These are phyloP conservation scores for Disparrhopalites patrizii DNA, from an alignment of 2,888 invertebrate species.

Conservation along the genomic window DNA sequence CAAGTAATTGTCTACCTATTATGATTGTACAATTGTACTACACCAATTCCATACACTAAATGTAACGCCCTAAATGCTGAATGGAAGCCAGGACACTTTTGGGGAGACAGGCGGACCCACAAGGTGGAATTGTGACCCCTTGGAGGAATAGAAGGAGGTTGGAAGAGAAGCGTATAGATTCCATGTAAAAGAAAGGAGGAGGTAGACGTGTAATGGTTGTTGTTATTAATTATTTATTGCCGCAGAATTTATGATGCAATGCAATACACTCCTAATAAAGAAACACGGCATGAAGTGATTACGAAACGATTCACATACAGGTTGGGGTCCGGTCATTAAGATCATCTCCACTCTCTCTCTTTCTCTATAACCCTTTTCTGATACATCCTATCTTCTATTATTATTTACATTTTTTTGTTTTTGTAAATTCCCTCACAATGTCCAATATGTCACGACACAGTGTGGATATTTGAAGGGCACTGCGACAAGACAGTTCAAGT, in stretches of 20 bases:
- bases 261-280: constrained; percentile 23
- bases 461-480: too few relatives aligned
- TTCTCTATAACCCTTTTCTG: background rate
- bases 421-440: too few relatives aligned
- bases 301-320: constrained; percentile 25
- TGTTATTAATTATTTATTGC: constrained; percentile 26
- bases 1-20: too few relatives aligned
- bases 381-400: background rate
- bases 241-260: constrained; percentile 25
- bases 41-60: too few relatives aligned
- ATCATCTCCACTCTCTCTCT: background rate
- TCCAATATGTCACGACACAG: too few relatives aligned
- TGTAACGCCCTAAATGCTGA: too few relatives aligned
- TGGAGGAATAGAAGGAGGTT: background rate
- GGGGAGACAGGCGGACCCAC: background rate
- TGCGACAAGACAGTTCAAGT: too few relatives aligned
- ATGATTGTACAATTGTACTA: too few relatives aligned
- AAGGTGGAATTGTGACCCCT: background rate
- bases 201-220: constrained; percentile 1
- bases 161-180: background rate
- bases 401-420: background rate
- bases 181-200: background rate
- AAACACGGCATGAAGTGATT: constrained; percentile 32
- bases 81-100: background rate
- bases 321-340: constrained; percentile 14